A percentile compares a stretch with the other conserved stretches of the same genome.
These are phyloP conservation scores for Gnathonemus echidnorhynchus DNA, from an alignment of 2,113 vertebrate genomes.

Conservation along the genomic window DNA sequence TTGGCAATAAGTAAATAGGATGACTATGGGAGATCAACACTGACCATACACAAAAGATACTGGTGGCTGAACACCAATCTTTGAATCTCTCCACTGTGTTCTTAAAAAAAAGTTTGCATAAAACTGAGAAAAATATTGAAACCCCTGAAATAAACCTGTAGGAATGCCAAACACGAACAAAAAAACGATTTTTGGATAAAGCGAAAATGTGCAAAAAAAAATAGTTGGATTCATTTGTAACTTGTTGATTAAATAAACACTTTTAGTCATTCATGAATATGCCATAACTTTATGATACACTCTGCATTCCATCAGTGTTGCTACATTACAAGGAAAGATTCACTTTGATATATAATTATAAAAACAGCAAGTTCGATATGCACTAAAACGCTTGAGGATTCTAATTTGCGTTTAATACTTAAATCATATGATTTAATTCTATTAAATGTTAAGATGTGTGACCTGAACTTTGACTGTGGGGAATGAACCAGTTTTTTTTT, in stretches of 20 bases:
- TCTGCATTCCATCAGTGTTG: not conserved
- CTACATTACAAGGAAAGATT: not conserved
- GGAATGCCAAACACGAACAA: not conserved
- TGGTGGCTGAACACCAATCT: not conserved
- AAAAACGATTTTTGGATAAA: too few relatives aligned
- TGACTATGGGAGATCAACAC: not conserved
- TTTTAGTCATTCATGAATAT: not conserved
- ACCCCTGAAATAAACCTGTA: not conserved
- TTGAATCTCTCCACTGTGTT: not conserved
- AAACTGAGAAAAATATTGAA: not conserved
- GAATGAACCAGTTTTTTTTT: not conserved
- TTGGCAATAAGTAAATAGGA: not conserved
- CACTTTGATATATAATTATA: not conserved
- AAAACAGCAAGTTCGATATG: not conserved
- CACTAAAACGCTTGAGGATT: not conserved
- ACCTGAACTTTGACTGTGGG: not conserved
- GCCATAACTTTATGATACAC: not conserved
- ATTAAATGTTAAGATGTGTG: not conserved
- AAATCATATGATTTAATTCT: not conserved
- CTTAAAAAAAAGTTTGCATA: not conserved
- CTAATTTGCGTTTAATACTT: not conserved
- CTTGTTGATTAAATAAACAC: too few relatives aligned
- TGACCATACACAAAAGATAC: not conserved
- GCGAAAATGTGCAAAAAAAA: too few relatives aligned
- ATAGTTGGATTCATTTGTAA: too few relatives aligned